Evolutionary conservation across 2,797 vertebrate species (phyloP), one percentile per base, ranked within the genome.

Genomic region (Sebastes itinus): DNA sequence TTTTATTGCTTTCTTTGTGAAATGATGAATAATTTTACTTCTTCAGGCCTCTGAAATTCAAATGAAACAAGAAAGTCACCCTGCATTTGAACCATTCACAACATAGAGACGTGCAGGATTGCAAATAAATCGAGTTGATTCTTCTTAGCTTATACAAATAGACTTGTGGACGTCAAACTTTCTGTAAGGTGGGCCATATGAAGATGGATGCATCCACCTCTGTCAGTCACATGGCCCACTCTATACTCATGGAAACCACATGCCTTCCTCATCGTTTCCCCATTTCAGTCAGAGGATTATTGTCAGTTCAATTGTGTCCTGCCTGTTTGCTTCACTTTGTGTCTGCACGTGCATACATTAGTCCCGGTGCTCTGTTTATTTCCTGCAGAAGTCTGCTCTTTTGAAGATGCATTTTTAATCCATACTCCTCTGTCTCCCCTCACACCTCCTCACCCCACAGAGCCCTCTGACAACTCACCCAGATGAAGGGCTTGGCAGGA

Each of bases 391-490:
- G 87, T 87, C 88, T 92, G 90, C 69, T 88, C 84, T 74, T 92
- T 83, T 91, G 88, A 93, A 91, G 90, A 93, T 92, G 85, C 49
- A 71, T 90, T 90, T 89, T 89, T 79, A 90, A 91, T 93, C 82
- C 82, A 75, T 58, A 30, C 55, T 71, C 70, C 55, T 58, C 32
- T 69, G 58, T 14, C 13, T 46, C n/a, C 35, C 25, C 25, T 20
- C 65, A 78, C 35, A 81, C 80, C 79, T 58, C 75, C 87, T 83
- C 82, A 63, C 72, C 64, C 70, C 80, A 32, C 56, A 42, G 54
- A 80, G 61, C 62, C 79, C 77, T 82, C 75, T 75, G 81, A 86
- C 68, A 70, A 27, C 80, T 85, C 81, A 72, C 55, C 72, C 70
- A 80, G 83, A 90, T 82, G 81, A 86, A 87, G 82, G 62, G 71